Conservation (phyloP, 2,113 vertebrate species). For the Gallinago undulata region DNA sequence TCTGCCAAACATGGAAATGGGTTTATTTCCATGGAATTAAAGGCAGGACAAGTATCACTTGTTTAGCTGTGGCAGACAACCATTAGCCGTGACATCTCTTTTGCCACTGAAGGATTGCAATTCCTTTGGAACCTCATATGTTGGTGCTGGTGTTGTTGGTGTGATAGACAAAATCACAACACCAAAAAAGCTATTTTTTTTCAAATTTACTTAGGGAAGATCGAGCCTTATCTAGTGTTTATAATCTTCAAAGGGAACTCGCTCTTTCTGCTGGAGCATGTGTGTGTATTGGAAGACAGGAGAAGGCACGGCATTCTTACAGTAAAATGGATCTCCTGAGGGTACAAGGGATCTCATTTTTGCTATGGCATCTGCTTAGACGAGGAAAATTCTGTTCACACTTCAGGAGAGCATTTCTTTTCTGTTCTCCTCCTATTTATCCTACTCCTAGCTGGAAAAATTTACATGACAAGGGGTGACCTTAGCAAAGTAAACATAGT, state of each 20-base stretch:
- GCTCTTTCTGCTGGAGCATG: not conserved
- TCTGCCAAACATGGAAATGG: not conserved
- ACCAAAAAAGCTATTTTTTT: not conserved
- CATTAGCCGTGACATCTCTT: not conserved
- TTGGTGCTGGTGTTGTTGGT: not conserved
- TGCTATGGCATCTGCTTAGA: not conserved
- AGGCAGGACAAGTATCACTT: not conserved
- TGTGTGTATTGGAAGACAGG: not conserved
- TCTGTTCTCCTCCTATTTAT: not conserved
- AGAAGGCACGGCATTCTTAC: not conserved
- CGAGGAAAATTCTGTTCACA: not conserved
- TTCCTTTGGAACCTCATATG: not conserved
- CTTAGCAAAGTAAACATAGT: not conserved
- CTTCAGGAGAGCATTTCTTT: not conserved
- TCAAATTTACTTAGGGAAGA: not conserved
- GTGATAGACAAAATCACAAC: not conserved
- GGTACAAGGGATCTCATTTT: not conserved
- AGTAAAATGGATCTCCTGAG: not conserved
- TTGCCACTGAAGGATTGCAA: rapidly evolving
- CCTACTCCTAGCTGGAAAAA: not conserved
- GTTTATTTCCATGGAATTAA: not conserved
- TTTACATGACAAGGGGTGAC: not conserved
- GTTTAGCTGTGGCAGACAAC: not conserved
- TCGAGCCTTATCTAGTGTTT: not conserved
- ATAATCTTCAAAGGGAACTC: not conserved